Evolutionary conservation across 2,888 invertebrate genomes (phyloP).

Genomic region (Eilema sororculum): DNA sequence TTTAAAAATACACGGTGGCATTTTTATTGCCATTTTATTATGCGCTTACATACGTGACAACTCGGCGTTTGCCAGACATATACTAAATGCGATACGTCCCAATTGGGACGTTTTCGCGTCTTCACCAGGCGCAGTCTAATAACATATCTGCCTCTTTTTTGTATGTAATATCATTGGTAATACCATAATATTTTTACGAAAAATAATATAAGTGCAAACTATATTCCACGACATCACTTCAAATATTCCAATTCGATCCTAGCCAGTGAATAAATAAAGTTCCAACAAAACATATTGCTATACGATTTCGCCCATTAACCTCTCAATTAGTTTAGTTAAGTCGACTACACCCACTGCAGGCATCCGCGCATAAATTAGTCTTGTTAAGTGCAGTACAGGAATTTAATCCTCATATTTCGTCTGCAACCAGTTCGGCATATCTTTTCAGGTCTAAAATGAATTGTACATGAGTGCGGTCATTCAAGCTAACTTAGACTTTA

Average conservation of each 20-base stretch:
- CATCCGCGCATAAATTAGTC: conserved; percentile 84
- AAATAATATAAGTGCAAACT: neutral
- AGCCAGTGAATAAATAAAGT: conserved; percentile 26
- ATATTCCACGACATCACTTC: neutral
- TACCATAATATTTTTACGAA: too few species aligned
- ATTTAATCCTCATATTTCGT: conserved; percentile 87
- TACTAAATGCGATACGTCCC: too few species aligned
- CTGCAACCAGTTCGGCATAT: conserved; percentile 81
- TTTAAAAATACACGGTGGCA: too few species aligned
- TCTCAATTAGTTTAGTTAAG: conserved; percentile 84
- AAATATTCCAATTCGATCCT: conserved; percentile 26
- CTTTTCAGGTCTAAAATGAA: conserved; percentile 81
- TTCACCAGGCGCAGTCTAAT: too few species aligned
- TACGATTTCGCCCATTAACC: conserved; percentile 75
- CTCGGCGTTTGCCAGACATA: too few species aligned
- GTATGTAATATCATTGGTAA: too few species aligned
- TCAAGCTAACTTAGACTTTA: conserved; percentile 64
- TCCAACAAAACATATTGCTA: conserved; percentile 63
- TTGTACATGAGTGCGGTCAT: conserved; percentile 56
- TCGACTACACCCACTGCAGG: conserved; percentile 67
- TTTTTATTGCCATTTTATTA: too few species aligned
- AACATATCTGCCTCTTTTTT: too few species aligned
- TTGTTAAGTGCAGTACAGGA: conserved; percentile 86
- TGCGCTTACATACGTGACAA: too few species aligned
- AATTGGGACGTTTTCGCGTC: too few species aligned